Evolutionary conservation across 2,888 invertebrate species (phyloP), one percentile per base, ranked within the genome.

Genomic region (Aporophyla lueneburgensis): DNA sequence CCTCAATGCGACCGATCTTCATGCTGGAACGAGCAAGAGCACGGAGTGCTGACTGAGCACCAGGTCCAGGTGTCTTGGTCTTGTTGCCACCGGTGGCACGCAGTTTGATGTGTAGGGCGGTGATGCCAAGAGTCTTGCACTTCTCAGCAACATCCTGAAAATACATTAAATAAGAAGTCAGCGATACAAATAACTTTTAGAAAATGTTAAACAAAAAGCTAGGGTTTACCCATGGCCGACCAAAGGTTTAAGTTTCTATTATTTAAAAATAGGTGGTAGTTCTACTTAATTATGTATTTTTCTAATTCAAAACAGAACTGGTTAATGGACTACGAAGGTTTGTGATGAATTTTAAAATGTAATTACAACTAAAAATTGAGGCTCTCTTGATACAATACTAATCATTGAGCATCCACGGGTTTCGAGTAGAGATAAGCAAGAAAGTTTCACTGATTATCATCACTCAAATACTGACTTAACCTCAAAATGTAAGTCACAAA

Each of bases 1-100:
- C 99, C 97, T 99, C 99, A 94, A 99, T 99, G 92, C 99, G 98
- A 71, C 99, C 99, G 95, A 99, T 99, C 96, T 99, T 99, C 99
- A 99, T 99, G 91, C 99, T 99, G 79, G 99, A 99, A 96, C 99
- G 99, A 89, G 99, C 99, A 89, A 99, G 97, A 90, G 99, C 99
- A 90, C 99, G 97, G 72, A 99, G 98, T 66, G 99, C 99, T 77
- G 99, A 99, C 96, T 99, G 99, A 59, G 99, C 99, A 86, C 99
- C 99, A 33, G 99, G 99, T 93, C 99, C 99, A 69, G 99, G 99
- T 10, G 99, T 99, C 96, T 99, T 99, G 24, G 99, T 99, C 94
- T 99, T 99, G 97, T 99, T 99, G 82, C 99, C 99, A 90, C 99
- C 99, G 78, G 99, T 99, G 54, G 99, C 99, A 93, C 99, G 98